Evolutionary conservation across 1,140 invertebrate genomes (phyloP).

Genomic region (Acromyrmex echinatior): DNA sequence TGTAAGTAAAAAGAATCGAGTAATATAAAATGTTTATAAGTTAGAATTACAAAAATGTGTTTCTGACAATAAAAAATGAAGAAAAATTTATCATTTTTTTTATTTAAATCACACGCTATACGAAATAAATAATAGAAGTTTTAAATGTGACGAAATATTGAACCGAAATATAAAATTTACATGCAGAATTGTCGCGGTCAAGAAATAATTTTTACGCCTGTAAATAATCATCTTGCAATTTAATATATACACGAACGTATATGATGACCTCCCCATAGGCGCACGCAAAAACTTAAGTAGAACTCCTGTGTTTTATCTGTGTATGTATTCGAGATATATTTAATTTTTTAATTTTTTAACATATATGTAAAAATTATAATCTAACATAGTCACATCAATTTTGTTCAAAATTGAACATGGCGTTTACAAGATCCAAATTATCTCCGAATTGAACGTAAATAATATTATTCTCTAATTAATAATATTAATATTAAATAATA

Average conservation of each 20-base stretch:
- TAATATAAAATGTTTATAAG: not conserved
- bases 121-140: not conserved
- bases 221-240: not conserved
- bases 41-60: not conserved
- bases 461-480: too few species aligned
- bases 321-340: not conserved
- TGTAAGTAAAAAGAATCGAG: not conserved
- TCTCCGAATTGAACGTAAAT: not conserved
- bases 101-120: not conserved
- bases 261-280: conserved; percentile 12
- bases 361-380: not conserved
- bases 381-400: not conserved
- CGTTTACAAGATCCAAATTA: not conserved
- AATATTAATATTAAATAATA: too few species aligned
- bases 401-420: not conserved
- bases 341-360: not conserved
- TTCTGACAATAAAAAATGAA: not conserved
- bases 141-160: not conserved
- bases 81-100: not conserved
- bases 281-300: not conserved
- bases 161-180: not conserved
- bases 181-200: not conserved
- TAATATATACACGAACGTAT: not conserved
- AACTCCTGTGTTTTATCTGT: not conserved
- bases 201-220: not conserved